Evolutionary conservation across 1,140 invertebrate genomes (phyloP), one percentile per base, ranked within the genome.

Genomic region (Scaptomyza graminum): DNA sequence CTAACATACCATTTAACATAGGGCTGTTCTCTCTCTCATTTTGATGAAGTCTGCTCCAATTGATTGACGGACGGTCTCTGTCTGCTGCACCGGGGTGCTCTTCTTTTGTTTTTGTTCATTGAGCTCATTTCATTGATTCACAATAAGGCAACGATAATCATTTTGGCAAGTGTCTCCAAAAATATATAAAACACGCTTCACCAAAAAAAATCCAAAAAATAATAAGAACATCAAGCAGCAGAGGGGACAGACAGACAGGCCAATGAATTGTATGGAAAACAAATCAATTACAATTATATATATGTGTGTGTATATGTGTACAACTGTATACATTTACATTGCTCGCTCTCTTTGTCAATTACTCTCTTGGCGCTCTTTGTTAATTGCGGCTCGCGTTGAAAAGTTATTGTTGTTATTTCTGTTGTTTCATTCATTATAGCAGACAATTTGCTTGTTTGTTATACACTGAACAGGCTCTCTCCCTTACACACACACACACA

Each of bases 191-290:
- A 75, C 47, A 54, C 55, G 43, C 34, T 73, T 22, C 59, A 47
- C 12, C 60, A 62, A 79, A 68, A 55, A 56, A 2, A 22, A 52
- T 28, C 28, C 39, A 60, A 51, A 49, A 46, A 25, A 56, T 5
- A 13, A 22, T 22, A 25, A 49, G 50, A 62, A 13, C 31, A 57
- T 55, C 49, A 60, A 59, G 51, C 25, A 16, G 28, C 54, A 68
- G 56, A 34, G 31, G 31, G 31, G 31, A 22, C 41, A 47, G 34
- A 47, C 68, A 47, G 39, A 46, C 74, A 22, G 18, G 18, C 18
- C 18, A 76, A 85, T 76, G 59, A 84, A 87, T 81, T 81, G 77
- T 81, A 81, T 87, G 44, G 82, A 81, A 85, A 87, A 87, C 82
- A 85, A 84, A 84, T 87, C 81, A 85, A 85, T 85, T 85, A 85